Conservation (phyloP, 2,797 vertebrate species). For the Pipistrellus pipistrellus region DNA sequence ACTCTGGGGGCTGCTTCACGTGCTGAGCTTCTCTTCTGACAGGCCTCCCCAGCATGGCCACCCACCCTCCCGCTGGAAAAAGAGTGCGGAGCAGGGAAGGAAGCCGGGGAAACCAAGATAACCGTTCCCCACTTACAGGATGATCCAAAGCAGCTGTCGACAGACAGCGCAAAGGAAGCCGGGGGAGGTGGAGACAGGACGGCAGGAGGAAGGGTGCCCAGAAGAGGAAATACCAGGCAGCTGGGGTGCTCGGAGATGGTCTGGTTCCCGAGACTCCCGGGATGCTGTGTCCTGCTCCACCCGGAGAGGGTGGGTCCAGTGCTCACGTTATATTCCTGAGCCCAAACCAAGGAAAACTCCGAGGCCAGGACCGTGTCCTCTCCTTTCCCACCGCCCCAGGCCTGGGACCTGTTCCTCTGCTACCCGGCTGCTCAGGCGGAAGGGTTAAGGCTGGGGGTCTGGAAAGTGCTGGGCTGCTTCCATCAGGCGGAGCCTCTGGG, state of each 20-base stretch:
- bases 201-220: background rate
- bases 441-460: background rate
- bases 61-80: background rate
- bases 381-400: background rate
- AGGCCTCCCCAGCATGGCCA: background rate
- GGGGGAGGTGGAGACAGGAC: background rate
- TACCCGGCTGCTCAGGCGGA: background rate
- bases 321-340: background rate
- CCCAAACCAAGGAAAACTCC: background rate
- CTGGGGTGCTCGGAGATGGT: background rate
- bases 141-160: background rate
- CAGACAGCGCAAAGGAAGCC: background rate
- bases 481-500: background rate
- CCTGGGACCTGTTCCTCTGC: background rate
- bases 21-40: background rate
- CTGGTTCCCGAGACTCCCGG: background rate
- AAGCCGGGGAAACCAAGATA: background rate
- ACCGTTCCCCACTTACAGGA: background rate
- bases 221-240: background rate
- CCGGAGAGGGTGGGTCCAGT: background rate
- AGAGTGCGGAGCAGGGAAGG: background rate
- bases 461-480: background rate
- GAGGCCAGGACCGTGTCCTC: background rate
- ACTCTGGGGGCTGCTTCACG: background rate
- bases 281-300: background rate